Evolutionary conservation across 2,113 vertebrate genomes (phyloP).

Genomic region (Zeus faber): DNA sequence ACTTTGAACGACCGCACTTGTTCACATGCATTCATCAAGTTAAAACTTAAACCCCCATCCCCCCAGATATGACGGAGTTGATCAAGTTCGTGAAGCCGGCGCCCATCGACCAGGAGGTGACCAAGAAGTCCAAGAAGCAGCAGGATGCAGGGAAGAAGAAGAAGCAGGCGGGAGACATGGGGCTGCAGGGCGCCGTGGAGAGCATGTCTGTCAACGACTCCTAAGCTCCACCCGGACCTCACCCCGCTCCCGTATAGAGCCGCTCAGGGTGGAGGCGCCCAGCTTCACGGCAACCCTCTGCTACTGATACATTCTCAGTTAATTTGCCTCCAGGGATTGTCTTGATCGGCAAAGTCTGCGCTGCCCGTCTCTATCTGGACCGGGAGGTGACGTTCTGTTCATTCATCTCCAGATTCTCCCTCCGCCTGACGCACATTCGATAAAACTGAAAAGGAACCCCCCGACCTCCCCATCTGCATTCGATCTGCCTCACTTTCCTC

Average conservation of each 20-base stretch:
- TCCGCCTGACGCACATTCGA: constrained; percentile 8
- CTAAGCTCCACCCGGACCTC: constrained; percentile 46
- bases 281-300: background rate
- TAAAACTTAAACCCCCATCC: background rate
- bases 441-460: constrained; percentile 14
- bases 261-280: background rate
- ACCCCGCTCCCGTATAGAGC: background rate
- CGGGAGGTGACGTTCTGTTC: background rate
- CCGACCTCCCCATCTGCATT: background rate
- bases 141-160: constrained; percentile 87
- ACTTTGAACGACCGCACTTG: too few relatives aligned
- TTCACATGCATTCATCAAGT: background rate
- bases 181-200: constrained; percentile 81
- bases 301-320: background rate
- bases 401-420: constrained; percentile 8
- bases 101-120: constrained; percentile 89
- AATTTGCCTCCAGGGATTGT: background rate
- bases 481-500: background rate
- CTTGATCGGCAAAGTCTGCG: constrained; percentile 19
- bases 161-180: constrained; percentile 55
- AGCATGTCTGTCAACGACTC: constrained; percentile 84
- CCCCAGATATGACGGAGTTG: constrained; percentile 83
- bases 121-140: constrained; percentile 93
- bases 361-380: constrained; percentile 19
- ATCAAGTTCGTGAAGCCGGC: constrained; percentile 88